These are phyloP conservation scores for Amphiprion clarkii DNA, from an alignment of 2,797 vertebrate species.

Conservation along the genomic window DNA sequence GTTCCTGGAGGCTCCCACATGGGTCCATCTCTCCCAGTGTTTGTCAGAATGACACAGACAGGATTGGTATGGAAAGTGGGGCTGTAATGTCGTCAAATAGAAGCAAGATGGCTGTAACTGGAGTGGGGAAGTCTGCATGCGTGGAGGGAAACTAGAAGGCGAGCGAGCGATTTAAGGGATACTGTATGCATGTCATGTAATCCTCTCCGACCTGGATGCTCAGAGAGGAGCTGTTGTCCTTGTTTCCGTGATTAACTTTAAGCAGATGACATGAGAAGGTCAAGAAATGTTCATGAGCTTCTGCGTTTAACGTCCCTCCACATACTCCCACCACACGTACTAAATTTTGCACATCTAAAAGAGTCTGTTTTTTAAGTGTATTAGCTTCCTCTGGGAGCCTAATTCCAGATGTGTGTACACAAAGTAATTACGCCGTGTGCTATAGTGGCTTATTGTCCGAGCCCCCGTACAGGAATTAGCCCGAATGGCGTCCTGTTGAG, in stretches of 20 bases:
- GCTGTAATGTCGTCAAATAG: conserved; percentile 60
- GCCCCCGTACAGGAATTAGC: conserved; percentile 82
- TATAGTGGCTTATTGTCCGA: conserved; percentile 88
- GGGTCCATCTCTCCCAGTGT: conserved; percentile 24
- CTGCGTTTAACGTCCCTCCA: conserved; percentile 44
- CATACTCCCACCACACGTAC: conserved; percentile 57
- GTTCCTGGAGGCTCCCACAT: conserved; percentile 31
- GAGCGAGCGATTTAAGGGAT: conserved; percentile 46
- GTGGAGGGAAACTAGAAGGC: conserved; percentile 32
- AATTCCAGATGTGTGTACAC: conserved; percentile 88
- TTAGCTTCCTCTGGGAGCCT: conserved; percentile 79
- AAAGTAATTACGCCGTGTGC: conserved; percentile 84
- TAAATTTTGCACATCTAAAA: conserved; percentile 73
- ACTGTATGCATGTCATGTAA: conserved; percentile 50
- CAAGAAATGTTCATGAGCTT: conserved; percentile 52
- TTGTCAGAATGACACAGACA: conserved; percentile 67
- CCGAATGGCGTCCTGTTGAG: conserved; percentile 85
- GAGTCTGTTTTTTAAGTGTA: conserved; percentile 66
- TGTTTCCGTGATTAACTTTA: conserved; percentile 62
- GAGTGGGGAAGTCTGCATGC: conserved; percentile 38
- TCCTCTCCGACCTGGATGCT: conserved; percentile 47
- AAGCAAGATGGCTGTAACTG: conserved; percentile 70
- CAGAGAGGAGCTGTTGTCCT: conserved; percentile 49
- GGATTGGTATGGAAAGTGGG: conserved; percentile 58
- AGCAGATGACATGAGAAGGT: conserved; percentile 57